Evolutionary conservation across 23 tunicate species (phyloP).

Genomic region (Styela clava): DNA sequence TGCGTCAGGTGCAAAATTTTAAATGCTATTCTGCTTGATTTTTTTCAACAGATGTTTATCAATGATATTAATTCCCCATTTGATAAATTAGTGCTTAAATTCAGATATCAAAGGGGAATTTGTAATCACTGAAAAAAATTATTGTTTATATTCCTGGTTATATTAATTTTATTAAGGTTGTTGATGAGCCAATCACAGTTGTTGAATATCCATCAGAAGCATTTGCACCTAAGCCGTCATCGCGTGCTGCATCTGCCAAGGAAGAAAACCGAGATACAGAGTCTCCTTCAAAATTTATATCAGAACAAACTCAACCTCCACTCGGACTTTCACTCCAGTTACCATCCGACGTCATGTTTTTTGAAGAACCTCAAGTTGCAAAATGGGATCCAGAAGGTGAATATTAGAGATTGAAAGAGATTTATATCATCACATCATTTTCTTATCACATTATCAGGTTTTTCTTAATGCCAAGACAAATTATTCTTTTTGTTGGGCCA

Average conservation of each 20-base stretch:
- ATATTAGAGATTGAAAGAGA: not conserved
- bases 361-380: slow-evolving; percentile 88
- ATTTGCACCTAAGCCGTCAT: slow-evolving; percentile 30
- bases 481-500: no score
- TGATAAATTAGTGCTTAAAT: not conserved
- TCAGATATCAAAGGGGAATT: not conserved
- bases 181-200: slow-evolving; percentile 65
- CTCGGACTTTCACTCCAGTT: slow-evolving; percentile 55
- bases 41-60: no score
- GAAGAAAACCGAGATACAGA: slow-evolving; percentile 47
- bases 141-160: no score
- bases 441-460: no score
- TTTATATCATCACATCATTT: not conserved
- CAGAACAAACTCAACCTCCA: slow-evolving; percentile 66
- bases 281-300: slow-evolving; percentile 45
- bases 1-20: slow-evolving; percentile 48
- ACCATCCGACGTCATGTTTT: slow-evolving; percentile 75
- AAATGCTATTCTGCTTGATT: no score
- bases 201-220: slow-evolving; percentile 62
- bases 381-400: slow-evolving; percentile 71
- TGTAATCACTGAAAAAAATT: no score
- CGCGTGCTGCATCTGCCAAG: slow-evolving; percentile 72
- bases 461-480: no score
- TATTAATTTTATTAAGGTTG: no score
- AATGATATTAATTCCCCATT: not conserved